Evolutionary conservation across 2,797 vertebrate genomes (phyloP).

Genomic region (Sebastes taczanowskii): DNA sequence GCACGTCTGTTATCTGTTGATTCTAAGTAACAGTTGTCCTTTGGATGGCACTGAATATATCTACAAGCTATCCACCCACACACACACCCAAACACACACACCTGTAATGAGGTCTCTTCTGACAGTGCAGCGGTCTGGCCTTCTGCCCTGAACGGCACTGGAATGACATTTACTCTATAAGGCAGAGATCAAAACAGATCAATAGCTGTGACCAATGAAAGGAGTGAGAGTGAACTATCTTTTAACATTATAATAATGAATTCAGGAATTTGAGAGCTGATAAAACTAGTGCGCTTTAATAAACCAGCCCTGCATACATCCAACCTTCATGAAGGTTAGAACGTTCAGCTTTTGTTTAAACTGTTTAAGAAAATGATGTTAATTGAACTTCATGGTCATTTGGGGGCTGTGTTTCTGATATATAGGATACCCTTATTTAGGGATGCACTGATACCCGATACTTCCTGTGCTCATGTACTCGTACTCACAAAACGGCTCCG

Average conservation of each 20-base stretch:
- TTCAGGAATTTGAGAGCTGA: background rate
- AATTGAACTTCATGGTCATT: background rate
- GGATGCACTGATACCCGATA: too few relatives aligned
- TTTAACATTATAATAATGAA: background rate
- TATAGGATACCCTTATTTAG: background rate
- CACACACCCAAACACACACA: background rate
- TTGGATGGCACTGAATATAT: constrained; percentile 1
- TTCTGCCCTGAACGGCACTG: background rate
- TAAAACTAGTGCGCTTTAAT: background rate
- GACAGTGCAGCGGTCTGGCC: background rate
- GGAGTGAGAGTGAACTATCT: background rate
- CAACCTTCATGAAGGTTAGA: background rate
- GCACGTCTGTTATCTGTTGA: background rate
- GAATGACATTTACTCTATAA: constrained; percentile 8
- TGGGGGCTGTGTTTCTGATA: background rate
- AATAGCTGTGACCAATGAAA: background rate
- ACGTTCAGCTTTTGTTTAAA: background rate
- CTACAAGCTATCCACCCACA: background rate
- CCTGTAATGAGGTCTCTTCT: constrained; percentile 18
- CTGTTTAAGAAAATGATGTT: background rate
- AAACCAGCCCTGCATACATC: background rate
- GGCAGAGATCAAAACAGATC: constrained; percentile 22
- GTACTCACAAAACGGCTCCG: too few relatives aligned
- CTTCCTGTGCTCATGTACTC: too few relatives aligned
- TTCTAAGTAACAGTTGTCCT: background rate